These are phyloP conservation scores for Hystrix brachyura DNA, from an alignment of 2,113 vertebrate genomes.

Conservation along the genomic window DNA sequence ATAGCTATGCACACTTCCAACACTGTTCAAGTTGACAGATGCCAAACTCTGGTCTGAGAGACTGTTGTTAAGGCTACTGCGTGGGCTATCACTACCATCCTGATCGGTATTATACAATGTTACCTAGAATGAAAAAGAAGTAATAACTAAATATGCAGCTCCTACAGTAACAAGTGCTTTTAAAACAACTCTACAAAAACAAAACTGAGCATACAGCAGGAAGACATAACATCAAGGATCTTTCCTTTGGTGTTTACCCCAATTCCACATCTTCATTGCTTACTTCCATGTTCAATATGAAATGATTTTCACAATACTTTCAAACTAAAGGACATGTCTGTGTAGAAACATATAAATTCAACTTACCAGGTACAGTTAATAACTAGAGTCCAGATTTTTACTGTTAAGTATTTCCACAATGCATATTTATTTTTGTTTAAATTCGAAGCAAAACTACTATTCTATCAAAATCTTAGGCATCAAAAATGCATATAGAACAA, in stretches of 20 bases:
- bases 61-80: constrained; percentile 98
- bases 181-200: constrained; percentile 49
- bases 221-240: constrained; percentile 2
- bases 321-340: constrained; percentile 36
- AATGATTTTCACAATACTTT: constrained; percentile 52
- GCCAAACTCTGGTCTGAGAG: constrained; percentile 96
- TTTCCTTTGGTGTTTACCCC: neutral
- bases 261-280: neutral
- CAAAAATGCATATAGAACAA: neutral
- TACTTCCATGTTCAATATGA: constrained; percentile 47
- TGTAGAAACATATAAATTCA: constrained; percentile 52
- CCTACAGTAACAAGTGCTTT: neutral
- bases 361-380: constrained; percentile 9
- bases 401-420: constrained; percentile 39
- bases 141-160: neutral
- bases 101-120: constrained; percentile 95
- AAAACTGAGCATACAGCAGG: neutral
- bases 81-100: constrained; percentile 95
- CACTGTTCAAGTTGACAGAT: constrained; percentile 96
- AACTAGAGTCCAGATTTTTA: constrained; percentile 60
- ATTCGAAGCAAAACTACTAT: constrained; percentile 11
- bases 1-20: constrained; percentile 95
- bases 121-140: constrained; percentile 88
- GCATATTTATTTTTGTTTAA: constrained; percentile 49
- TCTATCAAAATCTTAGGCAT: constrained; percentile 37